These are phyloP conservation scores for Spheniscus humboldti DNA, from an alignment of 2,797 vertebrate species.

Conservation along the genomic window DNA sequence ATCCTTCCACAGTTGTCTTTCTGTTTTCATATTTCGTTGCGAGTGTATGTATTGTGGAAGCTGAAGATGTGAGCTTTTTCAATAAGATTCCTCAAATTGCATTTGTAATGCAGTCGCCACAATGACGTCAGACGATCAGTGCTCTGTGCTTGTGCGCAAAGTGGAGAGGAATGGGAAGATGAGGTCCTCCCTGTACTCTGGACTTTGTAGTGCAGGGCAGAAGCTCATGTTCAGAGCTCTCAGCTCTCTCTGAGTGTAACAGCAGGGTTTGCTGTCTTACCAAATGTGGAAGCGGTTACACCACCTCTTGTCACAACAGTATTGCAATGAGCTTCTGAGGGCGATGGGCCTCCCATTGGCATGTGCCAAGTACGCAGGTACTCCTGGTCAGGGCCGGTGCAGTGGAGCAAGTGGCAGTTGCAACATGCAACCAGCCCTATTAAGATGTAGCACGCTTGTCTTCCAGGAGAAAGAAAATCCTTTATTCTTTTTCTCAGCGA, in stretches of 20 bases:
- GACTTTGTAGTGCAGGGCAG: background rate
- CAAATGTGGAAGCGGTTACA: background rate
- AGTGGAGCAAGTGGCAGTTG: background rate
- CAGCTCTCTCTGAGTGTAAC: accelerated
- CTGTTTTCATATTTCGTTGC: background rate
- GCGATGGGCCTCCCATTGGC: background rate
- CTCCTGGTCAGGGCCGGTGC: background rate
- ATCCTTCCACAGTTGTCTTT: background rate
- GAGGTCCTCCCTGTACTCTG: background rate
- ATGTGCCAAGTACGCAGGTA: accelerated
- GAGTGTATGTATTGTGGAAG: background rate
- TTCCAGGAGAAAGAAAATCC: background rate
- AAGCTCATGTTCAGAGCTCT: background rate
- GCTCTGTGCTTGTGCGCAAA: background rate
- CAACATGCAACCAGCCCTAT: background rate
- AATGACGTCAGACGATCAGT: accelerated
- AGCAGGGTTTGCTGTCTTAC: background rate
- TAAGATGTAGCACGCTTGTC: background rate
- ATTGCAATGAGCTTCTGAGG: background rate
- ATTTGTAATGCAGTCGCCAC: background rate
- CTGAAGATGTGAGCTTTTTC: background rate
- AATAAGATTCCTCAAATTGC: background rate
- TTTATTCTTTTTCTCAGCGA: background rate
- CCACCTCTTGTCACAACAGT: background rate
- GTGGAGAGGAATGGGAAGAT: background rate